Base-by-base conservation (phyloP, 2,888 invertebrate genomes). In the Chrysodeixis includens region DNA sequence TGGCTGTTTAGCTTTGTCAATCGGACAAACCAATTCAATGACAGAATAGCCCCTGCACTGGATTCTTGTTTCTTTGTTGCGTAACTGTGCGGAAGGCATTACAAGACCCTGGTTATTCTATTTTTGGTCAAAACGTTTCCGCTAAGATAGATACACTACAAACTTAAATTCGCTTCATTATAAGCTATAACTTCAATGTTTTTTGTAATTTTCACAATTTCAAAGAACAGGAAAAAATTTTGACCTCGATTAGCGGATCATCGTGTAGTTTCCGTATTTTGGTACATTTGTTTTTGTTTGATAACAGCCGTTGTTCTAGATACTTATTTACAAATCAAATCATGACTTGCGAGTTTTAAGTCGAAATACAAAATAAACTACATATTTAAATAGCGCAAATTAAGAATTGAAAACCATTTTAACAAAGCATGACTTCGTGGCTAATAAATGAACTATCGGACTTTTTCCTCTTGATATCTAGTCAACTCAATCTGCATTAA, bases 121-220 rank as follows among this genome's bases (percentile, higher is more conserved):
- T 93, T 93, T 93, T 93, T 89, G 93, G 91, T 89, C 71, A 83
- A 86, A 86, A 86, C 88, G 86, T 90, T 90, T 91, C 90, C 89
- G 88, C 83, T 83, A 78, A 81, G 82, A 86, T 79, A 83, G 75
- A 82, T 79, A 78, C 76, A 67, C 74, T 82, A 80, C 75, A 67
- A 79, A 82, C 81, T 66, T 61, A 66, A 58, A 62, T 75, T 71
- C 81, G 76, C 76, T 72, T 60, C 61, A 63, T 66, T 73, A 78
- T 67, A 66, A 67, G 75, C 73, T 67, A 71, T 57, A 66, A 59
- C 70, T 80, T 81, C 81, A 49, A 20, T 18, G 2, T 49, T 81
- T 78, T n/a, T 80, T 71, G 72, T 74, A 82, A 82, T 83, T 68
- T 75, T 66, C 53, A 65, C 63, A 79, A 80, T 83, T 82, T 78